Evolutionary conservation across 1,140 invertebrate genomes (phyloP), one percentile per base, ranked within the genome.

Genomic region (Caenorhabditis tropicalis): DNA sequence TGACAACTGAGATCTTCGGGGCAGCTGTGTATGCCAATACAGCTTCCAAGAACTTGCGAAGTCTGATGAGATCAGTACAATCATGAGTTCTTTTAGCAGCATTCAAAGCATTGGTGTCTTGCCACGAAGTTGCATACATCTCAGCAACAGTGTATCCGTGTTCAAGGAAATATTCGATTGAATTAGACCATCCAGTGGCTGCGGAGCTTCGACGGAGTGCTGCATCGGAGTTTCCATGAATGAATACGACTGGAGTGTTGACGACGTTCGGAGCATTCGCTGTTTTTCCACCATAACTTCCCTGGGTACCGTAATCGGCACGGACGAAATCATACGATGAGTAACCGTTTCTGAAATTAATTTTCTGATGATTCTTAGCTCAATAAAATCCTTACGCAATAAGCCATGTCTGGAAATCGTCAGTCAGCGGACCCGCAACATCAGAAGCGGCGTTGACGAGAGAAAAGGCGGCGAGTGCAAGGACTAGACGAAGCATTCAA

Each of bases 71-170:
- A 3, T 82, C 81, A 15, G 46, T 56, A 60, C 88, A 88, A 33
- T 88, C 70, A 46, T 87, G 86, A 43, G 79, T 81, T 80, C 87
- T 87, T 10, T 49, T 70, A 19, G 33, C 58, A 31, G 83, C 70
- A 46, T 87, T 85, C 27, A 49, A 58, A n/a, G 82, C n/a, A 19
- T 87, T 82, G 21, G 84, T 82, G 74, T 89, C 88, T 27, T 88
- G 85, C 82, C 87, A 89, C 12, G 88, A 89, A 12, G 85, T 86
- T 12, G 88, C 88, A 74, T 89, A 89, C 15, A 89, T 65, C 56
- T 89, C 88, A 21, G 86, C 81, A 4, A 82, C 21, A 1, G 82
- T 80, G 49, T 89, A 89, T n/a, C 88, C 88, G 3, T 87, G 87
- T 27, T 29, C 31, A 9, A 87, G 60, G 27, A 89, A 88, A 21